Percentiles rank a stretch among this genome's conserved stretches.
Evolutionary conservation across 2,797 vertebrate species (phyloP).

Genomic region (Tokudaia muenninki): DNA sequence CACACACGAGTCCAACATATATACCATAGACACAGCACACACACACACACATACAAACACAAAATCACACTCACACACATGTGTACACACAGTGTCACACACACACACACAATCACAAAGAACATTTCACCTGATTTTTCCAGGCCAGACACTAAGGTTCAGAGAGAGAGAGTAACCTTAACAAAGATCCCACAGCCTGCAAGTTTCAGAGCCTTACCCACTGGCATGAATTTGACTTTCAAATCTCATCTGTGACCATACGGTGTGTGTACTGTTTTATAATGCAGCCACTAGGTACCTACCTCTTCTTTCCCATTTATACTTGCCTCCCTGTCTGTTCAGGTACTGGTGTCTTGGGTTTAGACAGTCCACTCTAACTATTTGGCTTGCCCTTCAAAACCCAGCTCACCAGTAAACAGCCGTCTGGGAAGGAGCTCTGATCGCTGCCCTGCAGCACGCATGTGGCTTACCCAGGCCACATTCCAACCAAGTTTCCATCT

Average conservation of each 20-base stretch:
- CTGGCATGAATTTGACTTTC: neutral
- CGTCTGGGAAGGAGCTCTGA: neutral
- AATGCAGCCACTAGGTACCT: neutral
- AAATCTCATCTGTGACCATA: constrained; percentile 11
- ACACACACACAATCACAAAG: neutral
- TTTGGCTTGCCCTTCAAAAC: constrained; percentile 14
- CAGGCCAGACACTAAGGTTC: neutral
- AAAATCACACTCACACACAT: neutral
- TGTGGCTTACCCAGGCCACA: neutral
- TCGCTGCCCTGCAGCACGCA: accelerated
- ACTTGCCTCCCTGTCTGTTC: neutral
- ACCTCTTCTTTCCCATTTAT: neutral
- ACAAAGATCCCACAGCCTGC: neutral
- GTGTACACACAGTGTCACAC: neutral
- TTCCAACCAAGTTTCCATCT: neutral
- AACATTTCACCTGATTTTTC: constrained; percentile 21
- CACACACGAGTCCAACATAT: too few relatives aligned
- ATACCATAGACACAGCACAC: too few relatives aligned
- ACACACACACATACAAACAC: too few relatives aligned
- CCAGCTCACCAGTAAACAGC: neutral
- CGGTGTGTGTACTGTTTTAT: neutral
- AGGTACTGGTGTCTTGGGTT: neutral
- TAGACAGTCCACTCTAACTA: neutral
- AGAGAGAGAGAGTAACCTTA: constrained; percentile 19
- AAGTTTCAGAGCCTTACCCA: neutral